Evolutionary conservation across 2,113 vertebrate genomes (phyloP), one percentile per base, ranked within the genome.

Genomic region (Toxotes jaculatrix): DNA sequence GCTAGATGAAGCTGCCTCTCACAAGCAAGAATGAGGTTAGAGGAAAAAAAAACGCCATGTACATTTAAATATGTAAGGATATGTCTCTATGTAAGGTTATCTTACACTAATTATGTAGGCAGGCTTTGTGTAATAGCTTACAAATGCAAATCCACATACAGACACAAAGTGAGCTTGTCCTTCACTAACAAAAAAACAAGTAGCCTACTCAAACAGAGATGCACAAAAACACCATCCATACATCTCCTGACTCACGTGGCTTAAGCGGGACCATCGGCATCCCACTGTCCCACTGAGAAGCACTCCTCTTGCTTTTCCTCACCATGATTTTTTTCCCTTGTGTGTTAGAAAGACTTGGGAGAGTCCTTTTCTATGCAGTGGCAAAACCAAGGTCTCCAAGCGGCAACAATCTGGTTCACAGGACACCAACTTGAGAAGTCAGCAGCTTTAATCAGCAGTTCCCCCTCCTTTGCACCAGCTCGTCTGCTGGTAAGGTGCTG

Each of bases 211-310:
- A 59, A 23, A 70, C 31, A 79, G 34, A 77, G 5, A 55, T 10
- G 40, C 38, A 82, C 23, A 73, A 43, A 59, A 71, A 79, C 3
- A 66, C 4, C 72, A 68, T 40, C 23, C 12, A 66, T 27, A 45
- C 7, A 1, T 74, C 71, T 63, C 56, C 71, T 47, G 72, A 93
- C 91, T 92, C 89, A 93, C 89, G 61, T 84, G 73, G 21, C 32
- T 88, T 91, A 3, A 94, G 91, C 1, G 74, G 92, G 59, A 94
- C 92, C 87, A 94, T 89, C 34, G 79, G 90, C 70, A 94, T 88
- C 62, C 80, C 85, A 53, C 80, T 85, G 31, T 91, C 88, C 85
- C 74, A 91, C 19, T 82, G 80, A 57, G 85, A 32, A 61, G 73
- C 43, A 5, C 57, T 83, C 76, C 74, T 92, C 86, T 43, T 91